Evolutionary conservation across 2,797 vertebrate genomes (phyloP).

Genomic region (Myotis vivesi): DNA sequence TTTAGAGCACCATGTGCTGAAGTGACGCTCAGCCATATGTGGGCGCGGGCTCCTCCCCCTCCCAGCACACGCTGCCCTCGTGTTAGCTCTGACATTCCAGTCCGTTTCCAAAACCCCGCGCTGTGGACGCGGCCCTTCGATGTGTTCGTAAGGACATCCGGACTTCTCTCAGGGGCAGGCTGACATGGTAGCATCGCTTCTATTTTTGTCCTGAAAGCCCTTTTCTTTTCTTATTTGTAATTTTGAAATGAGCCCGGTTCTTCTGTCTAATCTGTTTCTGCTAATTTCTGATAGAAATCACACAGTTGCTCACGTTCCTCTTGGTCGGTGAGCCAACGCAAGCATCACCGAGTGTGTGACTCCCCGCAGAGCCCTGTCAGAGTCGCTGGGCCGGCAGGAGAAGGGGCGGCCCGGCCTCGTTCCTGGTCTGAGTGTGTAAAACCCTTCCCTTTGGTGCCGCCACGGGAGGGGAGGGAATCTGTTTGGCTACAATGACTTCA

Average conservation of each 20-base stretch:
- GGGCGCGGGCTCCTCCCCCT: background rate
- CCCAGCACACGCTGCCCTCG: background rate
- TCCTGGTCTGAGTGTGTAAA: too few species aligned
- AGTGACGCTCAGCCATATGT: slow-evolving; percentile 68
- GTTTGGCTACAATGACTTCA: background rate
- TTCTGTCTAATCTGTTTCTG: background rate
- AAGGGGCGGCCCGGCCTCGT: background rate
- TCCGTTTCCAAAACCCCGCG: rapidly evolving
- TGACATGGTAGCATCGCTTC: background rate
- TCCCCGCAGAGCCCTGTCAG: background rate
- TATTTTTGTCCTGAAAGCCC: background rate
- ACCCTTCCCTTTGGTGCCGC: rapidly evolving
- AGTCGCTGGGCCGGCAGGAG: background rate
- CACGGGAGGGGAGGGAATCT: too few species aligned
- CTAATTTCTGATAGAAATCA: background rate
- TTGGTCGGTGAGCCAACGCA: background rate
- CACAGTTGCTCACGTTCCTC: background rate
- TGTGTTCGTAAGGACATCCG: background rate
- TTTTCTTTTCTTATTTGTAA: background rate
- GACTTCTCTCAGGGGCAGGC: background rate
- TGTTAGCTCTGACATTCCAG: background rate
- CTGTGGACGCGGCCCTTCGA: background rate
- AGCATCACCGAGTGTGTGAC: background rate
- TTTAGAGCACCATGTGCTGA: slow-evolving; percentile 66
- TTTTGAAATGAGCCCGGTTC: background rate